These are phyloP conservation scores for Ernsta delagoae DNA, from an alignment of 2,888 invertebrate genomes.

Conservation along the genomic window DNA sequence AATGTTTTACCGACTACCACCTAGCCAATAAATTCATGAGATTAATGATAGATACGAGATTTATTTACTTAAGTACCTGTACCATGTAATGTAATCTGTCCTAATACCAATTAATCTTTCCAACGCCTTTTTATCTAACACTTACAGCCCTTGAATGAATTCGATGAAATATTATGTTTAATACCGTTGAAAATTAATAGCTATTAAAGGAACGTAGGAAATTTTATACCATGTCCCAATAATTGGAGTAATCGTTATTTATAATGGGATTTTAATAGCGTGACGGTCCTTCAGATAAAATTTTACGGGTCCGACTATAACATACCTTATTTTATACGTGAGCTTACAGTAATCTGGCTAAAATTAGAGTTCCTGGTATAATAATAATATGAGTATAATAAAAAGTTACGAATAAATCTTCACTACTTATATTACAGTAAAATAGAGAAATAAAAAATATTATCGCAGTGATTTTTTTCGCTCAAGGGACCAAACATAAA, in stretches of 20 bases:
- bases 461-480: constrained; percentile 16
- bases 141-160: constrained; percentile 39
- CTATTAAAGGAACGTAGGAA: constrained; percentile 11
- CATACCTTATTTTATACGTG: too few species aligned
- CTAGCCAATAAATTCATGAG: constrained; percentile 75
- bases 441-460: constrained; percentile 12
- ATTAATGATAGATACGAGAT: constrained; percentile 78
- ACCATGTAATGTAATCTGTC: constrained; percentile 73
- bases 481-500: constrained; percentile 29
- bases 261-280: constrained; percentile 22
- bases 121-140: constrained; percentile 51
- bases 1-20: constrained; percentile 64
- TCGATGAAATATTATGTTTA: constrained; percentile 31
- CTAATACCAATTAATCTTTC: constrained; percentile 72
- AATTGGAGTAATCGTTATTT: constrained; percentile 24
- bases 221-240: neutral
- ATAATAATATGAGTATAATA: too few species aligned
- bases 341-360: too few species aligned
- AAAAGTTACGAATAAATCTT: neutral
- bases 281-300: neutral
- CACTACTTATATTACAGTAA: neutral
- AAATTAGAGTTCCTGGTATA: too few species aligned
- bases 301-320: neutral
- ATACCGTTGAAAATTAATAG: constrained; percentile 19
- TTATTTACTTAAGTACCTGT: constrained; percentile 75